Base-by-base conservation (phyloP, 2,797 vertebrate species). In the Crenichthys baileyi region DNA sequence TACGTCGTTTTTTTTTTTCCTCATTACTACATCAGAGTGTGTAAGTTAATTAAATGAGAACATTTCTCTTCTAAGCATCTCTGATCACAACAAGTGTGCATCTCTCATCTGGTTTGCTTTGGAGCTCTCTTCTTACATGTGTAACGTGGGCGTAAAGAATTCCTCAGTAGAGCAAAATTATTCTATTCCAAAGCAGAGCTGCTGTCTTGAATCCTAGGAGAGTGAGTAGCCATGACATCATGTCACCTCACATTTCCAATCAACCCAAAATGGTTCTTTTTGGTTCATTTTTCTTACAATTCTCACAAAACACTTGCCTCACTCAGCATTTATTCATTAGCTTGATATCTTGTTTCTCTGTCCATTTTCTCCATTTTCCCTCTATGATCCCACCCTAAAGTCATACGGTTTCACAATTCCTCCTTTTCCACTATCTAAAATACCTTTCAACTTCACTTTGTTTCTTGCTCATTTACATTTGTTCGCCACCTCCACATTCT, bases 401-500 rank as follows among this genome's bases (percentile, higher is more conserved):
- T 67, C 12, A 29, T 36, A 72, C 24, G 13, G 65, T 24, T n/a
- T 48, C 75, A 72, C 55, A 36, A 26, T 71, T 44, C 22, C 61
- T 50, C 56, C 15, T 15, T n/a, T n/a, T 41, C 39, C 26, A 77
- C 70, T 29, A 55, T 68, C 65, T 70, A 41, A 79, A 63, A 70
- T 44, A 46, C 73, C 41, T 71, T 79, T 68, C 26, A 78, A 68
- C 58, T 68, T 71, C n/a, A 31, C 53, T 50, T 26, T 11, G 22
- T 13, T 70, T 72, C 61, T 61, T 31, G 55, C 39, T 51, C 6
- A 75, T 89, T 67, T 56, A 26, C 61, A 80, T 83, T 58, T 60
- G 31, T 77, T 70, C 44, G 15, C 51, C 5, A 61, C 70, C 82
- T 85, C 67, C 13, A 36, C 76, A 51, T 79, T 72, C 63, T 46